Percentiles rank a stretch among this genome's conserved stretches.
phyloP scores from a whole-genome alignment of 2,888 invertebrate species.

The Chaetogeoica ovagalla region DNA sequence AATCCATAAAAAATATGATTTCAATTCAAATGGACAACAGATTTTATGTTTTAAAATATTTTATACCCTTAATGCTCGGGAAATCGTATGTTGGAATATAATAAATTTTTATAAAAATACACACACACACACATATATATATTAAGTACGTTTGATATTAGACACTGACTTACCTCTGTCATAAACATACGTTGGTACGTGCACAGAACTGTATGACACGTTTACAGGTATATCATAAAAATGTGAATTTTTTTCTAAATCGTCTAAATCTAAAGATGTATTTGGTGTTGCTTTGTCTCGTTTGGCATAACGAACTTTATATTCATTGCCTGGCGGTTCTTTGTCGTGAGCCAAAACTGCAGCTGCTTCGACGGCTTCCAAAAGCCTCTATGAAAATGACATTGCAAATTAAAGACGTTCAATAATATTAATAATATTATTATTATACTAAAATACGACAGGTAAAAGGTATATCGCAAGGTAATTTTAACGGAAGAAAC shows the following conservation, averaged over 20 bases:
- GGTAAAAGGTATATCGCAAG: no score
- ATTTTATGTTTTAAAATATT: no score
- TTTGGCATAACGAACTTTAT: slow-evolving; percentile 36
- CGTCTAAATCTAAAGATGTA: slow-evolving; percentile 18
- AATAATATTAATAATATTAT: no score
- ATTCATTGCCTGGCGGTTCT: slow-evolving; percentile 15
- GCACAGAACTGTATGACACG: slow-evolving; percentile 80
- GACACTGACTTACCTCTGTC: slow-evolving; percentile 69
- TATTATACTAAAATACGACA: no score
- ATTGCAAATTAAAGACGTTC: neutral
- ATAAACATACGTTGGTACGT: slow-evolving; percentile 92
- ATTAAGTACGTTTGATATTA: neutral
- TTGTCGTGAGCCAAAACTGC: slow-evolving; percentile 35
- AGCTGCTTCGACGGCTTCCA: slow-evolving; percentile 38
- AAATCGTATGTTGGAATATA: no score
- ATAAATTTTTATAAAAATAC: no score
- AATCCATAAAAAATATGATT: no score
- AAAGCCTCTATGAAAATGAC: slow-evolving; percentile 26
- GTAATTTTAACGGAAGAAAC: no score
- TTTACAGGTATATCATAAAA: slow-evolving; percentile 85
- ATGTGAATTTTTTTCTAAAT: slow-evolving; percentile 60
- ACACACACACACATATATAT: no score
- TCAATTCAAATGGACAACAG: no score
- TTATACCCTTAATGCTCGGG: no score
- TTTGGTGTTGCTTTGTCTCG: neutral